Evolutionary conservation across 2,797 vertebrate species (phyloP).

Genomic region (Thalassophryne amazonica): DNA sequence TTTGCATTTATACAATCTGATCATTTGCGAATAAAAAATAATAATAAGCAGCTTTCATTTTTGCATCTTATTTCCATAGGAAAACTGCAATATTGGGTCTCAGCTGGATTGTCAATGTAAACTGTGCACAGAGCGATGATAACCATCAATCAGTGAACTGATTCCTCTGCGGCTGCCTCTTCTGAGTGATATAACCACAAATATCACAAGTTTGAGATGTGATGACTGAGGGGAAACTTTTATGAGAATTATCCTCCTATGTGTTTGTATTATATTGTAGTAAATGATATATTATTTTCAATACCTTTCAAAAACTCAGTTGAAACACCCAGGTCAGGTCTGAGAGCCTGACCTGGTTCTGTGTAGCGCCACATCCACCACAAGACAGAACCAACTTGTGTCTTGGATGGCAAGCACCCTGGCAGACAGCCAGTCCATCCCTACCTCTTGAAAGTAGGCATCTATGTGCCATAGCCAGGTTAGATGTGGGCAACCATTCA

Average conservation of each 20-base stretch:
- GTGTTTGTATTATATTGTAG: too few species aligned
- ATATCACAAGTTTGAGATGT: too few species aligned
- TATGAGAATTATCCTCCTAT: too few species aligned
- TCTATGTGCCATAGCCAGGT: too few species aligned
- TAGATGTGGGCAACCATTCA: too few species aligned
- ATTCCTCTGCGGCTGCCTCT: slow-evolving; percentile 30
- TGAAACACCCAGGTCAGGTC: not conserved
- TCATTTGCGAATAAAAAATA: slow-evolving; percentile 19
- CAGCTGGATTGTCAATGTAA: slow-evolving; percentile 58
- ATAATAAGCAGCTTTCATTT: slow-evolving; percentile 37
- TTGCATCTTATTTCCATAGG: slow-evolving; percentile 49
- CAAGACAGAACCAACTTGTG: too few species aligned
- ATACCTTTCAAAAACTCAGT: not conserved
- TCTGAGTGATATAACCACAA: slow-evolving; percentile 22
- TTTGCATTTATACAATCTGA: slow-evolving; percentile 8
- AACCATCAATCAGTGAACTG: slow-evolving; percentile 57
- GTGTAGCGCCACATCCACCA: too few species aligned
- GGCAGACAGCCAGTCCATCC: too few species aligned
- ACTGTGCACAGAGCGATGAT: slow-evolving; percentile 49
- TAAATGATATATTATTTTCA: not conserved
- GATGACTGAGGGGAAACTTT: too few species aligned
- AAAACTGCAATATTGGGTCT: slow-evolving; percentile 38
- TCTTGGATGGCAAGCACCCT: too few species aligned
- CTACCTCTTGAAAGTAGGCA: too few species aligned
- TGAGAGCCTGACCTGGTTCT: too few species aligned